Base-by-base conservation (phyloP, 2,888 invertebrate species). In the Drosophila longiperda region DNA sequence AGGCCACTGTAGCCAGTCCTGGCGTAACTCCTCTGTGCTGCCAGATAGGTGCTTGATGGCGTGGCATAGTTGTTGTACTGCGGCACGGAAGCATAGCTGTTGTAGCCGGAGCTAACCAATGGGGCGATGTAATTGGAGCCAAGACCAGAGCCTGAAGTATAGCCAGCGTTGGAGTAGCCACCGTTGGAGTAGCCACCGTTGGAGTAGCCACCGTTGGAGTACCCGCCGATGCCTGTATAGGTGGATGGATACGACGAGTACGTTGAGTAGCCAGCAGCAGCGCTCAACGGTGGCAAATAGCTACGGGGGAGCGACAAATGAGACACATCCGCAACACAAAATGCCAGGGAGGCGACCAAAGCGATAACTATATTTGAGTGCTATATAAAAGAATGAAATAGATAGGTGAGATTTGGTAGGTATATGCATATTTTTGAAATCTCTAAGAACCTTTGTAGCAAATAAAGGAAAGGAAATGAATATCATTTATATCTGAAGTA, bases 241-340 rank as follows among this genome's bases (percentile, higher is more conserved):
- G 81, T 61, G 38, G 85, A 63, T 52, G 79, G 75, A 59, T 78
- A 74, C 42, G 79, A 58, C 3, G 76, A 48, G 50, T 72, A 72
- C 20, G 72, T 9, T n/a, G 81, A 50, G 68, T 74, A 76, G 52
- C 73, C 63, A 45, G 63, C 32, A 0, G 70, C 66, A 2, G 87
- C 81, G 20, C 75, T 81, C 54, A 81, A 55, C 0, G 91, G 90
- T 17, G 91, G 91, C 77, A 91, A 74, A 53, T 91, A 91, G 53
- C 61, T 73, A 34, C 81, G 75, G 36, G 88, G 75, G 23, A 91
- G 77, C 33, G 82, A 66, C 60, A 91, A 66, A 61, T 91, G 91
- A 7, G 91, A 85, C 17, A 92, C 91, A 67, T 92, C 92, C 3
- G 81, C 92, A 15, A 67, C 72, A 34, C 83, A 75, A 42, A 85